Conservation (phyloP, 2,888 invertebrate genomes). For the Acronicta alni region DNA sequence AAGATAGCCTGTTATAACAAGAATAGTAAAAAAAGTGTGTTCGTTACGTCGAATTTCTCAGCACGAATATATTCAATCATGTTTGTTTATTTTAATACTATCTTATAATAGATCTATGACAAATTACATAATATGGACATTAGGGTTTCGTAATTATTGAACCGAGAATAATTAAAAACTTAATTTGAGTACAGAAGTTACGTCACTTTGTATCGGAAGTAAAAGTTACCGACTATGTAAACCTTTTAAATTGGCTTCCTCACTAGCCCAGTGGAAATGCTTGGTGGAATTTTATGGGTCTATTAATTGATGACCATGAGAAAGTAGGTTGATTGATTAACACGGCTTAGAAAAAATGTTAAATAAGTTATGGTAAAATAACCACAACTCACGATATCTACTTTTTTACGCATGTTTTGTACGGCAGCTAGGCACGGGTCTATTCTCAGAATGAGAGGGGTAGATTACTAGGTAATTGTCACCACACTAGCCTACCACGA, state of each 20-base stretch:
- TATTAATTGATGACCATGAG: conserved; percentile 21
- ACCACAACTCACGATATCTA: conserved; percentile 17
- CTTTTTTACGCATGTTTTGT: no score
- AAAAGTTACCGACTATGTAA: conserved; percentile 33
- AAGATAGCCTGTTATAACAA: neutral
- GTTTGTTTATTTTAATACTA: conserved; percentile 24
- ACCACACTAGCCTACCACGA: no score
- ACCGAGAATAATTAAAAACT: conserved; percentile 33
- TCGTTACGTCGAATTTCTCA: neutral
- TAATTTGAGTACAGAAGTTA: conserved; percentile 43
- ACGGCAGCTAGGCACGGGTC: no score
- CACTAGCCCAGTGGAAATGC: conserved; percentile 6
- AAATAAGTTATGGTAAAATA: no score
- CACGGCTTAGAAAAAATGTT: conserved; percentile 7
- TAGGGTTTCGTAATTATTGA: conserved; percentile 28
- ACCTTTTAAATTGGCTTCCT: conserved; percentile 9
- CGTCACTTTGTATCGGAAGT: conserved; percentile 46
- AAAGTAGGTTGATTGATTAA: conserved; percentile 26
- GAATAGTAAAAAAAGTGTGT: no score
- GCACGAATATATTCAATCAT: neutral
- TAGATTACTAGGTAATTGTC: no score
- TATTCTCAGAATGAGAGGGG: no score
- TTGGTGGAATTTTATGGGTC: conserved; percentile 12
- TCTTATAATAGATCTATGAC: conserved; percentile 37
- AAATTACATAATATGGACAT: conserved; percentile 32